Evolutionary conservation across 2,888 invertebrate genomes (phyloP).

Genomic region (Morpho achilles): DNA sequence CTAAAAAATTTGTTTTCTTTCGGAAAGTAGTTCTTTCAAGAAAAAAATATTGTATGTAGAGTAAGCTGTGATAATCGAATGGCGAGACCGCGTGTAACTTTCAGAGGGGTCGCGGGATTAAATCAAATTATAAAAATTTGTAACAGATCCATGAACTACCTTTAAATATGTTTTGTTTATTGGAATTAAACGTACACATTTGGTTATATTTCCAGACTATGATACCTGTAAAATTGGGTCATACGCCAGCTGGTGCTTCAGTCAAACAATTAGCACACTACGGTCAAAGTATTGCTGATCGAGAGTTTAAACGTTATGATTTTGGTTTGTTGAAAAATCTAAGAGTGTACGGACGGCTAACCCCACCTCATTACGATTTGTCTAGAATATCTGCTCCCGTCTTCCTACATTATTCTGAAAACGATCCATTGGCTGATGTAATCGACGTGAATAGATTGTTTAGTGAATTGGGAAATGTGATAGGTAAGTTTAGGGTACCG

Average conservation of each 20-base stretch:
- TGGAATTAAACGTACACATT: no score
- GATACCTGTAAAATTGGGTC: constrained; percentile 78
- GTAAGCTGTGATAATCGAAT: no score
- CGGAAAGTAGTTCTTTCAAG: no score
- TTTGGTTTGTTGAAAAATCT: constrained; percentile 63
- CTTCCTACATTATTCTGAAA: constrained; percentile 81
- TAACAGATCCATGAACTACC: no score
- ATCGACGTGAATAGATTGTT: constrained; percentile 78
- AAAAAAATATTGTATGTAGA: no score
- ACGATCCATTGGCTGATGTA: constrained; percentile 81
- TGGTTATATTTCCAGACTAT: constrained; percentile 60
- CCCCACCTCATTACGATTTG: constrained; percentile 75
- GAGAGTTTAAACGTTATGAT: constrained; percentile 66
- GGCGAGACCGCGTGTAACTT: no score
- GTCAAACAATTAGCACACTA: constrained; percentile 83
- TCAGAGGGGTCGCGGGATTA: no score
- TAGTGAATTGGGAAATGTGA: constrained; percentile 70
- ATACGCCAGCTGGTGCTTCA: constrained; percentile 82
- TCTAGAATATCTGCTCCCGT: constrained; percentile 73
- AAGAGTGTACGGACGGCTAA: constrained; percentile 55
- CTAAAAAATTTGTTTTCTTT: no score
- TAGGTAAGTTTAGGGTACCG: constrained; percentile 77
- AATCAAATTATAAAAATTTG: no score
- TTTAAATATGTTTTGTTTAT: no score
- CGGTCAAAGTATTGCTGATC: constrained; percentile 75